Evolutionary conservation across 2,113 vertebrate genomes (phyloP).

Genomic region (Microtus oregoni): DNA sequence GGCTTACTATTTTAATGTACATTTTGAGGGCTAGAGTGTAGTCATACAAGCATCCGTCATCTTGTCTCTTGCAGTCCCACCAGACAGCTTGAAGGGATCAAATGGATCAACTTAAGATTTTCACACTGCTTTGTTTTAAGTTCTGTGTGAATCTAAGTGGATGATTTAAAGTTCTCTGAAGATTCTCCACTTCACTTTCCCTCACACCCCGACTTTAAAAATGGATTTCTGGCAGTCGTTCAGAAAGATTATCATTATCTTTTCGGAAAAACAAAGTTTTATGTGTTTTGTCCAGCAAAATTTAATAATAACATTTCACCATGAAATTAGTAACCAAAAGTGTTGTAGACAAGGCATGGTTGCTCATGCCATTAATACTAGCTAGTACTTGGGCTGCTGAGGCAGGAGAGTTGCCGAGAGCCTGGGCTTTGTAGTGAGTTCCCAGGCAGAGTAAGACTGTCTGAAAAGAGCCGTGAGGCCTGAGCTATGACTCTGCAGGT

Average conservation of each 20-base stretch:
- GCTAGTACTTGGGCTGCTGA: neutral
- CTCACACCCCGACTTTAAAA: neutral
- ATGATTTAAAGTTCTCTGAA: slow-evolving; percentile 3
- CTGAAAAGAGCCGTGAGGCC: neutral
- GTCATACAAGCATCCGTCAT: neutral
- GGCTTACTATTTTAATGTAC: neutral
- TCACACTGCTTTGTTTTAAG: neutral
- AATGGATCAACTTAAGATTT: neutral
- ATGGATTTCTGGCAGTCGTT: neutral
- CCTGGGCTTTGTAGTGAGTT: neutral
- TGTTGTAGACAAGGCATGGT: neutral
- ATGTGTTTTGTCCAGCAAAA: slow-evolving; percentile 34
- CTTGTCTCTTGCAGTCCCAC: neutral
- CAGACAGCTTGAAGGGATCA: neutral
- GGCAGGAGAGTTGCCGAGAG: neutral
- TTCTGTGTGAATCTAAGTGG: neutral
- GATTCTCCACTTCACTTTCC: slow-evolving; percentile 26
- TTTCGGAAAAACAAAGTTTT: neutral
- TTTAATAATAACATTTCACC: neutral
- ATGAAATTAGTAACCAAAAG: neutral
- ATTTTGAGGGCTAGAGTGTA: neutral
- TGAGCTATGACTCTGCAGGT: neutral
- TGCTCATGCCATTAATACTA: neutral
- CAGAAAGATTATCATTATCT: slow-evolving; percentile 34
- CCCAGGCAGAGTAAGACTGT: neutral